These are phyloP conservation scores for Cephus pulcher DNA, from an alignment of 2,888 invertebrate species.

Conservation along the genomic window DNA sequence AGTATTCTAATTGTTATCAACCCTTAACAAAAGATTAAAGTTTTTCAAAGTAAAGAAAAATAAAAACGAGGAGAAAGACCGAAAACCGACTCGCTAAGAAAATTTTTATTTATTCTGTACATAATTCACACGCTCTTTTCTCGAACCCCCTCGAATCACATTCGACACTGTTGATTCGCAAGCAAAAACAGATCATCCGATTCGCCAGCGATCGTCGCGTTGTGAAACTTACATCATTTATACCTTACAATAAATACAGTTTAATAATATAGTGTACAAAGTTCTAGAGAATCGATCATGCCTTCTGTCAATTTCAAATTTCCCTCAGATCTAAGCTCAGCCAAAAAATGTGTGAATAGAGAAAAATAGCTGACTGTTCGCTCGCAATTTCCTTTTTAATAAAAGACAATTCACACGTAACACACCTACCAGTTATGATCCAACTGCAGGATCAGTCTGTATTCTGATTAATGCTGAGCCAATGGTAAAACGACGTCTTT, in stretches of 20 bases:
- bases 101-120: not conserved
- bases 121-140: not conserved
- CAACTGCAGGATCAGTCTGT: not conserved
- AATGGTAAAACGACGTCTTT: not conserved
- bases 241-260: not conserved
- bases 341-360: not conserved
- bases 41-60: not conserved
- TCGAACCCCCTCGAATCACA: not conserved
- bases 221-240: not conserved
- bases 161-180: not conserved
- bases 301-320: not conserved
- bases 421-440: not conserved
- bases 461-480: not conserved
- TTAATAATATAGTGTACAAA: not conserved
- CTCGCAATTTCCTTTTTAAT: not conserved
- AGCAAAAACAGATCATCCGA: not conserved
- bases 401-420: not conserved
- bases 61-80: not conserved
- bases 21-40: not conserved
- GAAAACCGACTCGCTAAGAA: not conserved
- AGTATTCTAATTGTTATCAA: not conserved
- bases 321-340: not conserved
- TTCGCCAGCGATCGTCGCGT: not conserved
- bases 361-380: not conserved
- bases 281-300: not conserved